Percentiles rank a stretch among this genome's conserved stretches.
Conservation (phyloP, 2,888 invertebrate species). For the Pecten maximus region DNA sequence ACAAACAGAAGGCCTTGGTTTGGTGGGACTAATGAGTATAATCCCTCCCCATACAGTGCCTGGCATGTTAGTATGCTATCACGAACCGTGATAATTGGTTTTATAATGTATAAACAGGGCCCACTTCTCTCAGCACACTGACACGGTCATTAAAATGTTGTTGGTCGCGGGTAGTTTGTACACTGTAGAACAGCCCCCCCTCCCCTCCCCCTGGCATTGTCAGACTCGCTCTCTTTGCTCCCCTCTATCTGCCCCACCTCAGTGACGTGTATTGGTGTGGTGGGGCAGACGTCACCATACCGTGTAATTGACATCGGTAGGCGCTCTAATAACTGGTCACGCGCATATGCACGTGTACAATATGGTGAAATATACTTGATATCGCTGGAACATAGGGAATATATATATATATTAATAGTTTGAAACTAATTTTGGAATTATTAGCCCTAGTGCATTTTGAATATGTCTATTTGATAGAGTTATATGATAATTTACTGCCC, state of each 20-base stretch:
- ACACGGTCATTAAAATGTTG: constrained; percentile 33
- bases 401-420: too few relatives aligned
- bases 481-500: too few relatives aligned
- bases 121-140: background rate
- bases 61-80: background rate
- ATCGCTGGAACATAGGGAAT: too few relatives aligned
- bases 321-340: background rate
- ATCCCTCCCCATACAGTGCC: background rate
- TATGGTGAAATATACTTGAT: background rate
- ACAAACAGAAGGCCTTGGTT: background rate
- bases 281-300: background rate
- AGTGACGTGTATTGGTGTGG: background rate
- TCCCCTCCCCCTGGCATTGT: background rate
- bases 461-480: too few relatives aligned
- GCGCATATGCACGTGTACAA: background rate
- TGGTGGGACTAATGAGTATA: background rate
- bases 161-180: background rate
- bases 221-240: background rate
- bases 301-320: background rate
- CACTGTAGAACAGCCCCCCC: background rate
- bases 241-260: background rate
- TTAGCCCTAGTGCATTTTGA: too few relatives aligned
- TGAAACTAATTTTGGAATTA: too few relatives aligned
- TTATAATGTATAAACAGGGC: constrained; percentile 17
- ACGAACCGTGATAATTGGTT: constrained; percentile 26